Evolutionary conservation across 1,140 invertebrate species (phyloP).

Genomic region (Temnothorax longispinosus): DNA sequence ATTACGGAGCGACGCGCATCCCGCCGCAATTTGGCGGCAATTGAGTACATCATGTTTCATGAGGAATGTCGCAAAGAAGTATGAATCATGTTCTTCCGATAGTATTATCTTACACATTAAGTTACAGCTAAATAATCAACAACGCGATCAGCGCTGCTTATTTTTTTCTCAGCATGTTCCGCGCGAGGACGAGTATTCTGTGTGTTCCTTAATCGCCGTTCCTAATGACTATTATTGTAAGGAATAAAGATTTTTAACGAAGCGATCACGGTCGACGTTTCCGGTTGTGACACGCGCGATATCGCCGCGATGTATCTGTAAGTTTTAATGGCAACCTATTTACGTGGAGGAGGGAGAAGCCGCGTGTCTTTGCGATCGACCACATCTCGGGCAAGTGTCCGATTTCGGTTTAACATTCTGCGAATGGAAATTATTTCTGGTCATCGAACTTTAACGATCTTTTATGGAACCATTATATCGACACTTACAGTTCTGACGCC

Average conservation of each 20-base stretch:
- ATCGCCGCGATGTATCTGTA: not conserved
- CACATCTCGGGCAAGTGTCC: slow-evolving; percentile 38
- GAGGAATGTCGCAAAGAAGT: not conserved
- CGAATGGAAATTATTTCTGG: not conserved
- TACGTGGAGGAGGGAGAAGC: not conserved
- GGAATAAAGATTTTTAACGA: slow-evolving; percentile 33
- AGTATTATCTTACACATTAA: slow-evolving; percentile 29
- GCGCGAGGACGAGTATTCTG: not conserved
- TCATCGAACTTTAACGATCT: not conserved
- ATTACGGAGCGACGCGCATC: not conserved
- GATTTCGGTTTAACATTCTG: slow-evolving; percentile 22
- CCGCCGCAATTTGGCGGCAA: not conserved
- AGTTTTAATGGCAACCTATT: not conserved
- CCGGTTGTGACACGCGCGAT: no score
- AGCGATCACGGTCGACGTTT: not conserved
- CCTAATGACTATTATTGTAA: slow-evolving; percentile 45
- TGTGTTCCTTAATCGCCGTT: slow-evolving; percentile 29
- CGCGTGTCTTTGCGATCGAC: not conserved
- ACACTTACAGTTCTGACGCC: slow-evolving; percentile 7
- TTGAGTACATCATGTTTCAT: slow-evolving; percentile 1
- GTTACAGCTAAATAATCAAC: slow-evolving; percentile 40
- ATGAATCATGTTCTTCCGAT: slow-evolving; percentile 42
- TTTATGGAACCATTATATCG: not conserved
- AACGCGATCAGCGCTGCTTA: slow-evolving; percentile 17
- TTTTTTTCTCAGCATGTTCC: not conserved